Evolutionary conservation across 2,797 vertebrate species (phyloP).

Genomic region (Sternotherus odoratus): DNA sequence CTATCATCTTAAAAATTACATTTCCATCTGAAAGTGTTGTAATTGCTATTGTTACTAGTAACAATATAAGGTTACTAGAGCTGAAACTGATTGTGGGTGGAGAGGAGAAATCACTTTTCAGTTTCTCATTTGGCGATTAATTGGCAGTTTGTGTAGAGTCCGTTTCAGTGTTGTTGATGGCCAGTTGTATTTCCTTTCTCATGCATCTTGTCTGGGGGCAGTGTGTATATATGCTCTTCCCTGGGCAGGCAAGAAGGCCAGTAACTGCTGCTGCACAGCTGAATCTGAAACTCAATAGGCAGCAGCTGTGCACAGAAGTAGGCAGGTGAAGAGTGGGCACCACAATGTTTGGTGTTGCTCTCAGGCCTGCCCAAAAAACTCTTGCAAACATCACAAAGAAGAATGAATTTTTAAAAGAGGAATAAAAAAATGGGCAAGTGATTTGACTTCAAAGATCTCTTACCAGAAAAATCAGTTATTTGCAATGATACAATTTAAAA

Average conservation of each 20-base stretch:
- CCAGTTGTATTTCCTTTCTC: neutral
- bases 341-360: neutral
- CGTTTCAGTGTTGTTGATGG: neutral
- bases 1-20: neutral
- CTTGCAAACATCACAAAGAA: neutral
- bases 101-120: neutral
- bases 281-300: neutral
- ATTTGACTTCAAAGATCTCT: neutral
- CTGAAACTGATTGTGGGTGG: neutral
- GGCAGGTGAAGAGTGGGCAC: neutral
- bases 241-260: neutral
- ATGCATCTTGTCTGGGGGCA: neutral
- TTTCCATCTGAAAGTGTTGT: neutral
- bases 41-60: neutral
- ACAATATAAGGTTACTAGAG: neutral
- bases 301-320: neutral
- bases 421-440: neutral
- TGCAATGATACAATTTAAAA: neutral
- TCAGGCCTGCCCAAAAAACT: neutral
- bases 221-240: neutral
- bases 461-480: neutral
- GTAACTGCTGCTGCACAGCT: neutral
- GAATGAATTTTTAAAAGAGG: neutral
- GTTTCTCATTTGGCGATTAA: neutral
- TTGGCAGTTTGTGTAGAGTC: neutral